Evolutionary conservation across 2,113 vertebrate species (phyloP).

Genomic region (Cavia porcellus): DNA sequence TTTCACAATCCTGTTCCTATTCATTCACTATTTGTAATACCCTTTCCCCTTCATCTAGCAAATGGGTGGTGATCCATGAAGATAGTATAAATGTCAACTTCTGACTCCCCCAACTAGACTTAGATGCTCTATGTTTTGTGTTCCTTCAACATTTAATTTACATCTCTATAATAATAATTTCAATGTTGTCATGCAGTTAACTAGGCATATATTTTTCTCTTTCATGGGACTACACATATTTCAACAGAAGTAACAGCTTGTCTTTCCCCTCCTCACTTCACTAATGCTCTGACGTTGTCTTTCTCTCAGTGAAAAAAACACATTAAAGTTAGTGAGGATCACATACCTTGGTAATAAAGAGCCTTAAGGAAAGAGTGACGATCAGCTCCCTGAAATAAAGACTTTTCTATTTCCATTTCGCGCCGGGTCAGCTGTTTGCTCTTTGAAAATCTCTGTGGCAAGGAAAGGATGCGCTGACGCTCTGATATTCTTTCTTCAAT

Average conservation of each 20-base stretch:
- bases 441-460: conserved; percentile 94
- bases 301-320: conserved; percentile 62
- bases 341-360: conserved; percentile 94
- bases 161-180: conserved; percentile 40
- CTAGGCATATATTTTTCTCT: conserved; percentile 19
- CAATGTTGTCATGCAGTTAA: conserved; percentile 43
- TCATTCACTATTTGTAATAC: background rate
- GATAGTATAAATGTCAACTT: conserved; percentile 57
- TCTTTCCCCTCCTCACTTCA: conserved; percentile 33
- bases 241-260: conserved; percentile 5
- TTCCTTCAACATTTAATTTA: conserved; percentile 50
- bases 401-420: conserved; percentile 97
- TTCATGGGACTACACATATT: conserved; percentile 2
- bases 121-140: conserved; percentile 20
- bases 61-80: conserved; percentile 45
- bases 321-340: conserved; percentile 51
- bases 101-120: conserved; percentile 64
- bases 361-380: conserved; percentile 93
- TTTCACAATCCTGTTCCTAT: conserved; percentile 30
- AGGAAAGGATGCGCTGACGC: conserved; percentile 90
- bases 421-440: conserved; percentile 94
- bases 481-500: conserved; percentile 94
- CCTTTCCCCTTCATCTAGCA: conserved; percentile 37
- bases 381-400: conserved; percentile 95
- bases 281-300: conserved; percentile 58